phyloP scores from a whole-genome alignment of 2,797 vertebrate species.

The Poeciliopsis paucimaculata region DNA sequence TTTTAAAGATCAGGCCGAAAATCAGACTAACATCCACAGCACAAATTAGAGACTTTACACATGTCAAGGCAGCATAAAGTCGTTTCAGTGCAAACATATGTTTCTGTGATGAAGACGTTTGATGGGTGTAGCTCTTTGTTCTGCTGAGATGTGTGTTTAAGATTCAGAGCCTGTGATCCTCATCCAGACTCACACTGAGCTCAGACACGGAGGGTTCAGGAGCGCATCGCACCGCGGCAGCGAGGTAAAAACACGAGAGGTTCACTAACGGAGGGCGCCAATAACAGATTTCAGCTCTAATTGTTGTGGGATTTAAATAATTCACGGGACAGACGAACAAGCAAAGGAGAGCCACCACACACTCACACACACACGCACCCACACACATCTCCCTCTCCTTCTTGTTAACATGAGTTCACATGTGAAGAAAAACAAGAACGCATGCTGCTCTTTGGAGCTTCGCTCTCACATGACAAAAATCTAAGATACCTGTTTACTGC shows the following conservation, averaged over 20 bases:
- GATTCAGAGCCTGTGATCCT: constrained; percentile 71
- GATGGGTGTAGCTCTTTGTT: constrained; percentile 59
- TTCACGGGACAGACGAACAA: constrained; percentile 78
- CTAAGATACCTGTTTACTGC: neutral
- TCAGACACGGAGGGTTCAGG: constrained; percentile 12
- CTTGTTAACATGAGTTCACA: constrained; percentile 25
- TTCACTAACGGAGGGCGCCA: constrained; percentile 63
- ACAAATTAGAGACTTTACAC: constrained; percentile 19
- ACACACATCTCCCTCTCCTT: constrained; percentile 2
- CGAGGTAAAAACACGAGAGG: constrained; percentile 36
- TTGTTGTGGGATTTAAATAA: constrained; percentile 83
- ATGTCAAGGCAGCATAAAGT: constrained; percentile 23
- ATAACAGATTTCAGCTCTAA: constrained; percentile 81
- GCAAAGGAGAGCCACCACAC: constrained; percentile 50
- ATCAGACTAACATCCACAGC: neutral
- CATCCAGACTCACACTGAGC: constrained; percentile 55
- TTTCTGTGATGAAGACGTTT: constrained; percentile 42
- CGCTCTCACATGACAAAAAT: constrained; percentile 13
- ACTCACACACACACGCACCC: constrained; percentile 47
- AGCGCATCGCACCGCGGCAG: constrained; percentile 35
- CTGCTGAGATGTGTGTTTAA: constrained; percentile 68
- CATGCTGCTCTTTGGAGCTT: constrained; percentile 9
- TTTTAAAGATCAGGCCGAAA: neutral
- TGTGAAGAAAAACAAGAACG: constrained; percentile 14
- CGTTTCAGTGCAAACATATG: constrained; percentile 9